Percentiles rank a stretch among this genome's conserved stretches.
Conservation (phyloP, 2,797 vertebrate genomes). For the Podarcis siculus region DNA sequence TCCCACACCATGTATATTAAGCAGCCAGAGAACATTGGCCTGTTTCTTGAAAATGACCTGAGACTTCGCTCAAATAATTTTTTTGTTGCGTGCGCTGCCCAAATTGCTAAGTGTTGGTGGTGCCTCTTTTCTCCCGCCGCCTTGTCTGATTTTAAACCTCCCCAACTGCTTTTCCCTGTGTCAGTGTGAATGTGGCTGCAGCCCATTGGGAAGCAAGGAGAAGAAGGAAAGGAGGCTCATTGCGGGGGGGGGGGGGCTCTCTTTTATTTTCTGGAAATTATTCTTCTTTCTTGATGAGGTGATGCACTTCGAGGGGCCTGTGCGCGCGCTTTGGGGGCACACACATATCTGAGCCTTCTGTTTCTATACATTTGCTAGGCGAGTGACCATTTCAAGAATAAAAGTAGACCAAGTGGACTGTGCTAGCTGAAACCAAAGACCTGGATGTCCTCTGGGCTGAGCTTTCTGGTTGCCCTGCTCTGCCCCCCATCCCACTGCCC, state of each 20-base stretch:
- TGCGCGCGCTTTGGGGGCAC: not conserved
- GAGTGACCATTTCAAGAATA: not conserved
- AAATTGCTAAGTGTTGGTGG: slow-evolving; percentile 55
- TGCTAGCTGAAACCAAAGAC: not conserved
- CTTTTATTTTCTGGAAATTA: not conserved
- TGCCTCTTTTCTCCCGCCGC: slow-evolving; percentile 37
- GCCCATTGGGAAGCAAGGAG: slow-evolving; percentile 9
- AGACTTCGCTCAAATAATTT: slow-evolving; percentile 53
- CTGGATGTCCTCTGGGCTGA: not conserved
- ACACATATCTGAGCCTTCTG: not conserved
- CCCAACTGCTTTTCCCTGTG: slow-evolving; percentile 68
- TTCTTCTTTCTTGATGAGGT: not conserved
- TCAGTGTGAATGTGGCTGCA: slow-evolving; percentile 52
- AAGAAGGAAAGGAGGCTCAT: not conserved
- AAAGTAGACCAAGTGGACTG: not conserved
- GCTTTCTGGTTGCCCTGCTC: not conserved
- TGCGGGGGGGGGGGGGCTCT: not conserved
- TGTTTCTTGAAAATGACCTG: slow-evolving; percentile 67
- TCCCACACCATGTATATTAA: slow-evolving; percentile 85
- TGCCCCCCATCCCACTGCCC: not conserved
- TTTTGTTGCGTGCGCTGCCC: slow-evolving; percentile 50
- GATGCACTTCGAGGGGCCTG: not conserved
- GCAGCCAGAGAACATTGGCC: slow-evolving; percentile 67
- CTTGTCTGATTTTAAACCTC: slow-evolving; percentile 32
- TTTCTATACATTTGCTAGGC: not conserved